Evolutionary conservation across 2,797 vertebrate species (phyloP).

Genomic region (Erpetoichthys calabaricus): DNA sequence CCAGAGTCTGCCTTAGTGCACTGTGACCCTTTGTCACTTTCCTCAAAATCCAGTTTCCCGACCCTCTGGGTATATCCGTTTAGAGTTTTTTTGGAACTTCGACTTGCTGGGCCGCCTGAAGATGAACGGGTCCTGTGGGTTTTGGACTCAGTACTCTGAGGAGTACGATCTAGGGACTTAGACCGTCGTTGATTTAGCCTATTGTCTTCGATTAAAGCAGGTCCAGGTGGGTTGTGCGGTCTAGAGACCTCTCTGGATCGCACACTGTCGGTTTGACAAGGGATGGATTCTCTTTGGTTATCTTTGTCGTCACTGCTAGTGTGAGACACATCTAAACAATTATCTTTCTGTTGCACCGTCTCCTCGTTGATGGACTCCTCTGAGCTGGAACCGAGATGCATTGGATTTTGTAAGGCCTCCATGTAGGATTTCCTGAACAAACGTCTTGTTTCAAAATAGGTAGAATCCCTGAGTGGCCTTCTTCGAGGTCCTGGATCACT

Average conservation of each 20-base stretch:
- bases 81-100: conserved; percentile 47
- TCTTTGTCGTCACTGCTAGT: conserved; percentile 6
- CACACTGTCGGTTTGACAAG: conserved; percentile 28
- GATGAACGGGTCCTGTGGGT: conserved; percentile 45
- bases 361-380: conserved; percentile 61
- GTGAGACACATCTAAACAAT: not conserved
- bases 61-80: conserved; percentile 50
- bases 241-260: conserved; percentile 39
- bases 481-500: conserved; percentile 42
- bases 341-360: conserved; percentile 26
- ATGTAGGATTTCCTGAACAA: conserved; percentile 74
- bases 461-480: conserved; percentile 44
- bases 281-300: conserved; percentile 27
- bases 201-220: conserved; percentile 27
- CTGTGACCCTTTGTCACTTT: conserved; percentile 33
- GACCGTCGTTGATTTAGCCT: conserved; percentile 47
- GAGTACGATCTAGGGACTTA: conserved; percentile 57
- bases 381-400: conserved; percentile 69
- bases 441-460: conserved; percentile 48
- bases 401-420: conserved; percentile 71
- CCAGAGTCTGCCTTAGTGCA: conserved; percentile 50
- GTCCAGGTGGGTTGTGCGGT: conserved; percentile 37
- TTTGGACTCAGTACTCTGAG: conserved; percentile 43
- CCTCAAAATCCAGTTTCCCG: conserved; percentile 46
- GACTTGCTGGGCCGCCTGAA: conserved; percentile 38